Percentiles rank a stretch among this genome's conserved stretches.
These are phyloP conservation scores for Rhynchotus rufescens DNA, from an alignment of 2,797 vertebrate species.

Conservation along the genomic window DNA sequence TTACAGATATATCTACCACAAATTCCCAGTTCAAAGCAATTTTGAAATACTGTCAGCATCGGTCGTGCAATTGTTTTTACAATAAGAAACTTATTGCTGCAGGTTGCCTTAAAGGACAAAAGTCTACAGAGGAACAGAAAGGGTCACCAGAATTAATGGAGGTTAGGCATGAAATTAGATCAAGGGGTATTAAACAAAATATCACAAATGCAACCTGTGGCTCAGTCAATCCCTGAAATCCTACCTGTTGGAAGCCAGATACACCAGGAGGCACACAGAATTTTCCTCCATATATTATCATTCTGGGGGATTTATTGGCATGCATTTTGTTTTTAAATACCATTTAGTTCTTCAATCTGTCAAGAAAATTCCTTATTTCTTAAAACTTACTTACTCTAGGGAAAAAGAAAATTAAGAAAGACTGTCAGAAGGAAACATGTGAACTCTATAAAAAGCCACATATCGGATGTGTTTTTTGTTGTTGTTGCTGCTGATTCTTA, in stretches of 20 bases:
- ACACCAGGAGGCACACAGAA: not conserved
- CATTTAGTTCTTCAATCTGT: not conserved
- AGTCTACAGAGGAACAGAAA: not conserved
- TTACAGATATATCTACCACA: not conserved
- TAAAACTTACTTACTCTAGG: not conserved
- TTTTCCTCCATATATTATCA: not conserved
- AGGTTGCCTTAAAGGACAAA: not conserved
- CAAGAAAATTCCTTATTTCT: not conserved
- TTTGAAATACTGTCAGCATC: not conserved
- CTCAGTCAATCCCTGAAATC: not conserved
- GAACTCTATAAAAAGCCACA: not conserved
- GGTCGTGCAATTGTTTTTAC: not conserved
- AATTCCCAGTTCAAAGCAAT: constrained; percentile 8
- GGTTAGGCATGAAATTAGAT: not conserved
- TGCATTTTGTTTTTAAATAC: not conserved
- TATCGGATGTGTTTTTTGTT: not conserved
- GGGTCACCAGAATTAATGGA: not conserved
- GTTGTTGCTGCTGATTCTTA: not conserved
- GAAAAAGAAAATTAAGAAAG: not conserved
- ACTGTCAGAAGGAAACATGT: not conserved
- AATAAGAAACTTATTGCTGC: not conserved
- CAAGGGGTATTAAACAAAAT: not conserved
- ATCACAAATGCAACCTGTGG: not conserved
- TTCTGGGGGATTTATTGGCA: not conserved
- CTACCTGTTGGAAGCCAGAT: not conserved